phyloP scores from a whole-genome alignment of 2,797 vertebrate genomes.

The Anolis apletophallus region DNA sequence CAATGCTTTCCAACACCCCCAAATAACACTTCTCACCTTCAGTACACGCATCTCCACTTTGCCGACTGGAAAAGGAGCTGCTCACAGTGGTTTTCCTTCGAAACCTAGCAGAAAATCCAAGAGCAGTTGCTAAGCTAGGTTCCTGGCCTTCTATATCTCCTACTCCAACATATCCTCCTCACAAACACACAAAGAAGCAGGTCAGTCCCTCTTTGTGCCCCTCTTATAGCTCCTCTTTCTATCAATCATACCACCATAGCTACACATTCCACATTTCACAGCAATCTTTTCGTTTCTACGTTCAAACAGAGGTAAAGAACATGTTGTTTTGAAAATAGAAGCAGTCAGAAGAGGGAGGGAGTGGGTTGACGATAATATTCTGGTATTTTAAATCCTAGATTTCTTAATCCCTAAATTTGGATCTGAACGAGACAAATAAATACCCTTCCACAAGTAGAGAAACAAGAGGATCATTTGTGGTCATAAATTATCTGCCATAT shows the following conservation, averaged over 20 bases:
- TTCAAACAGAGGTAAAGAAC: background rate
- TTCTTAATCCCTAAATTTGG: background rate
- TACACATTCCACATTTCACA: background rate
- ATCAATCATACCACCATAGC: background rate
- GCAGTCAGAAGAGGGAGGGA: background rate
- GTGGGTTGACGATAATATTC: too few relatives aligned
- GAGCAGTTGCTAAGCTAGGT: background rate
- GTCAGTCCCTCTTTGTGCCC: background rate
- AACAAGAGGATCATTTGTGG: too few relatives aligned
- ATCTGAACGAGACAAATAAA: background rate
- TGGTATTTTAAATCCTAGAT: background rate
- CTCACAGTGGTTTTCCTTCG: conserved; percentile 45
- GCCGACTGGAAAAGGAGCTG: conserved; percentile 39
- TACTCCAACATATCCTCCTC: background rate
- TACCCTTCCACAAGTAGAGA: background rate
- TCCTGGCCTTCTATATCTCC: too few relatives aligned
- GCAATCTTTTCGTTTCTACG: too few relatives aligned
- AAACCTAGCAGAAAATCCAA: conserved; percentile 35
- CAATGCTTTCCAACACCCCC: background rate
- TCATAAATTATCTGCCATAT: background rate
- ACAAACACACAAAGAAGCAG: background rate
- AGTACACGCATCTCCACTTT: conserved; percentile 48
- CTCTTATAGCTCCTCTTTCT: too few relatives aligned
- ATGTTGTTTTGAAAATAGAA: background rate
- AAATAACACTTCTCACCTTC: conserved; percentile 48